Base-by-base conservation (phyloP, 2,113 vertebrate genomes). In the Seriola dumerili region DNA sequence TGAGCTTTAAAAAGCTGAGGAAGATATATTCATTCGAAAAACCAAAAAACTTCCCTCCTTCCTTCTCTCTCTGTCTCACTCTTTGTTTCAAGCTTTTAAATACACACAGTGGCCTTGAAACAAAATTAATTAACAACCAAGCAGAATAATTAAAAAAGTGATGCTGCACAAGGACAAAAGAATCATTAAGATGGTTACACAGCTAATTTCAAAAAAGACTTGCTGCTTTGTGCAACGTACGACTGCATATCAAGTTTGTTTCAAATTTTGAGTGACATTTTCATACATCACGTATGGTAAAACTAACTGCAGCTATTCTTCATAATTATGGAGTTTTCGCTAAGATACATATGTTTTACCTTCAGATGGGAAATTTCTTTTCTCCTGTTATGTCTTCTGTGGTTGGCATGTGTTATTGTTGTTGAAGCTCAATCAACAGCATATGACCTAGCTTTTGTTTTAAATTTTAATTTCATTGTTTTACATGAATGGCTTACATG, bases 81-180 rank as follows among this genome's bases (percentile, higher is more conserved):
- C 79, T 85, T 86, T 85, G 36, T 82, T 80, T 82, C 14, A 70
- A 59, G 16, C 69, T 70, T 66, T 80, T 66, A 69, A 78, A 80
- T 21, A 58, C 57, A 70, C 58, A 61, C 58, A 40, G 23, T 54
- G 19, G 75, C 50, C 78, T 34, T 81, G 40, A 84, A 90, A 85
- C 80, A 52, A 83, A 89, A 79, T 89, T 85, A 92, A 92, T 93
- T 93, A 92, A 93, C 89, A 88, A 83, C 83, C 38, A 58, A 72
- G 68, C 11, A 64, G 29, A 78, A 84, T 82, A 93, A 92, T 88
- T 85, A 86, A 88, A 79, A 79, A 89, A 85, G 54, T 59, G 71
- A 85, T 83, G 76, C 38, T 83, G 40, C 75, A 77, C 21, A 48
- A 74, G 80, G 81, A 87, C 90, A 91, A 85, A 90, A 70, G 62